Evolutionary conservation across 2,113 vertebrate genomes (phyloP).

Genomic region (Rana temporaria): DNA sequence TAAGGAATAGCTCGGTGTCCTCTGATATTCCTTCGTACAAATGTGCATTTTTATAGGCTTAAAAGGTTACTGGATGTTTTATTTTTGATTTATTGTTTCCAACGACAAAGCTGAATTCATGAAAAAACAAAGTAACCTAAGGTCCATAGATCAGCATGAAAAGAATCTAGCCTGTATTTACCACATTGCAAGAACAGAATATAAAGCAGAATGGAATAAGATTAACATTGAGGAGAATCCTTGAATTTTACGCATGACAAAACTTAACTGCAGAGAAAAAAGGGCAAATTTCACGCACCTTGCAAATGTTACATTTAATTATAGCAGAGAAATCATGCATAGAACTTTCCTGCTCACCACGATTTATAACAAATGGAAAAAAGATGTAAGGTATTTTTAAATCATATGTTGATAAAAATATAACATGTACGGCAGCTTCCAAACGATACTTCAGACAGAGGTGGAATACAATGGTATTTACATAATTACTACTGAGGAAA

Average conservation of each 20-base stretch:
- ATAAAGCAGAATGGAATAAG: constrained; percentile 65
- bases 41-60: constrained; percentile 2
- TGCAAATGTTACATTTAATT: constrained; percentile 77
- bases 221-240: constrained; percentile 68
- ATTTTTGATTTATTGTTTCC: constrained; percentile 30
- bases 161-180: constrained; percentile 51
- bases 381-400: constrained; percentile 55
- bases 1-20: not conserved
- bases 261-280: constrained; percentile 70
- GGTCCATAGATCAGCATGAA: constrained; percentile 1
- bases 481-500: no score
- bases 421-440: not conserved
- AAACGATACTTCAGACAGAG: no score
- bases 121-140: constrained; percentile 28
- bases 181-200: constrained; percentile 59
- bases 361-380: constrained; percentile 67
- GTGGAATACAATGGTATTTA: no score
- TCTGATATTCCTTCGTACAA: not conserved
- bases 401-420: constrained; percentile 58
- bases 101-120: not conserved
- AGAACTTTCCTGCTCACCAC: constrained; percentile 68
- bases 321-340: constrained; percentile 73
- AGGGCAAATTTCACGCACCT: constrained; percentile 72
- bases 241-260: constrained; percentile 68
- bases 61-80: constrained; percentile 23